Evolutionary conservation across 2,888 invertebrate species (phyloP), one percentile per base, ranked within the genome.

Genomic region (Nymphalis c-album): DNA sequence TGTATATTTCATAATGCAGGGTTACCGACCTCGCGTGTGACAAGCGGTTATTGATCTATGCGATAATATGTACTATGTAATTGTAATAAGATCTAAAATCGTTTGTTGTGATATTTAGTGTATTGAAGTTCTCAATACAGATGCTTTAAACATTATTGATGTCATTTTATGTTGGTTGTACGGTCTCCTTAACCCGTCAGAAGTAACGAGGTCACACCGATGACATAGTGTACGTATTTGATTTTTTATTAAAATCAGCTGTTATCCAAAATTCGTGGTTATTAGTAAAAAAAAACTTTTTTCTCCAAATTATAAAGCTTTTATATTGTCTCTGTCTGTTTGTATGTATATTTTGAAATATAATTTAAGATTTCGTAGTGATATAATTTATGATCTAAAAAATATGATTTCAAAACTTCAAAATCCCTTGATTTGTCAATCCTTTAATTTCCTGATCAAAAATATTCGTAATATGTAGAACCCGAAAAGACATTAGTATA

Each of bases 1-100:
- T 74, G 69, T 68, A 74, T 75, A 73, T 74, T 74, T 74, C 71
- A 73, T 70, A 70, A 67, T 59, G 61, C 63, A 63, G 70, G 71
- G 72, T 74, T 64, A 70, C 40, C 71, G 71, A 71, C 72, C 73
- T 71, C 63, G 64, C 63, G 64, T 53, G 45, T 71, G 68, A 69
- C 71, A 67, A 61, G 55, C 67, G 59, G 7, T 45, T 64, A 63
- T 57, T 8, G 17, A 17, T 50, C 16, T 50, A 51, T 13, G 50
- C 64, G 20, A 69, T 64, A 63, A 16, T 51, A 22, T 35, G 7
- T 50, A 35, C 45, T 68, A 60, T 35, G 1, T 0, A 7, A 1
- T 60, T n/a, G 16, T 6, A 1, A 71, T 72, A 76, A 64, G 64
- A 59, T 57, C 60, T 74, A 70, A 47, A 72, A 70, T 72, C 20